Evolutionary conservation across 2,797 vertebrate species (phyloP).

Genomic region (Gambusia yucatana): DNA sequence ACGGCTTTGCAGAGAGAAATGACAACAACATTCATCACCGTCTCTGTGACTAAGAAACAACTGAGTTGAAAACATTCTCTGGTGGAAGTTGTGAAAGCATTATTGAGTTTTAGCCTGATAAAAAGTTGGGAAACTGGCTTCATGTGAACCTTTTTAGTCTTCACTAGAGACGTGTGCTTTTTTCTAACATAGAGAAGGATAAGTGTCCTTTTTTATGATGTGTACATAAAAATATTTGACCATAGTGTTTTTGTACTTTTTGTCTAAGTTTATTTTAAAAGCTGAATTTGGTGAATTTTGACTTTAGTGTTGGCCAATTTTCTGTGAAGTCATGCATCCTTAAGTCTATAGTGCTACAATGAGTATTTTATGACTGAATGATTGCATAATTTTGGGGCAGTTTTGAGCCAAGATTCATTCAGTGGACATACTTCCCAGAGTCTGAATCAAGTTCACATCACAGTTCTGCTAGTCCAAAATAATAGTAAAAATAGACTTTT

Average conservation of each 20-base stretch:
- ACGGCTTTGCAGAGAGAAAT: constrained; percentile 21
- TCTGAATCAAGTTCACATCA: background rate
- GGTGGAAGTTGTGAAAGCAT: background rate
- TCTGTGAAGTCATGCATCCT: background rate
- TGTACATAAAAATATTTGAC: background rate
- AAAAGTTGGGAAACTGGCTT: background rate
- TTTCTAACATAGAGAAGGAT: background rate
- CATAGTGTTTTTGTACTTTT: background rate
- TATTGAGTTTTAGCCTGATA: constrained; percentile 3
- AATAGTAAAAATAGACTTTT: background rate
- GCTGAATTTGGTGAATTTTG: background rate
- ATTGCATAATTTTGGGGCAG: background rate
- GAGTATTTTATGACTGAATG: background rate
- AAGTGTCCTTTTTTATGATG: too few relatives aligned
- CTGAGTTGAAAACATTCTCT: constrained; percentile 7
- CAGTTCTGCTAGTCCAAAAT: background rate
- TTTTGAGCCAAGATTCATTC: background rate
- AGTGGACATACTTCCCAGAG: background rate
- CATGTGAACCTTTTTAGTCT: background rate
- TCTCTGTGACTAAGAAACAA: constrained; percentile 18
- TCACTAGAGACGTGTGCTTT: background rate
- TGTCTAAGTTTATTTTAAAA: background rate
- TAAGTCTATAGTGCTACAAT: background rate
- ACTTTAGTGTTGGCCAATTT: background rate
- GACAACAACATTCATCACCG: constrained; percentile 43